Evolutionary conservation across 2,888 invertebrate genomes (phyloP).

Genomic region (Leptinotarsa peninsularis): DNA sequence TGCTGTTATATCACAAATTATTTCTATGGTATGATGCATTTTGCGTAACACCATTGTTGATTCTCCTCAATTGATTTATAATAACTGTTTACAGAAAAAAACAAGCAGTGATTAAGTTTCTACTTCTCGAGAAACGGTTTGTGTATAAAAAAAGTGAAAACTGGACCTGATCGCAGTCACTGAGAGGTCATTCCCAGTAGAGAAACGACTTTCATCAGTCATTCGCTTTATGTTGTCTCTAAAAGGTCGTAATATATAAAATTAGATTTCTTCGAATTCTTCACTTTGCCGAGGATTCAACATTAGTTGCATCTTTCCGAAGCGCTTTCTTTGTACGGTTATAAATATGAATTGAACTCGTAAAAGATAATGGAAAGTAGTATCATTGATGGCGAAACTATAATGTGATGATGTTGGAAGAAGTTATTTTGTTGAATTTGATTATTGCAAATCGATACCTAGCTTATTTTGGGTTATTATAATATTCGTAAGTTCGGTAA

Average conservation of each 20-base stretch:
- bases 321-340: neutral
- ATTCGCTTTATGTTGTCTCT: neutral
- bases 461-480: too few relatives aligned
- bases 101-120: neutral
- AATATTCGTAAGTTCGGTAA: too few relatives aligned
- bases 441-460: too few relatives aligned
- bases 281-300: neutral
- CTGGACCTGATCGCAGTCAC: neutral
- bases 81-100: slow-evolving; percentile 8
- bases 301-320: neutral
- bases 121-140: neutral
- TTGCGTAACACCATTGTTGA: slow-evolving; percentile 3
- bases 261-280: neutral
- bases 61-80: neutral
- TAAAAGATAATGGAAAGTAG: too few relatives aligned
- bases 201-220: slow-evolving; percentile 11
- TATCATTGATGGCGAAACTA: neutral
- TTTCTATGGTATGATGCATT: neutral
- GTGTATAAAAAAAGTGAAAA: neutral
- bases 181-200: neutral
- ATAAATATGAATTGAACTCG: neutral
- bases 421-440: too few relatives aligned
- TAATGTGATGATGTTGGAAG: too few relatives aligned
- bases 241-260: slow-evolving; percentile 8
- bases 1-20: neutral